Evolutionary conservation across 2,888 invertebrate genomes (phyloP), one percentile per base, ranked within the genome.

Genomic region (Diachrysia chrysitis): DNA sequence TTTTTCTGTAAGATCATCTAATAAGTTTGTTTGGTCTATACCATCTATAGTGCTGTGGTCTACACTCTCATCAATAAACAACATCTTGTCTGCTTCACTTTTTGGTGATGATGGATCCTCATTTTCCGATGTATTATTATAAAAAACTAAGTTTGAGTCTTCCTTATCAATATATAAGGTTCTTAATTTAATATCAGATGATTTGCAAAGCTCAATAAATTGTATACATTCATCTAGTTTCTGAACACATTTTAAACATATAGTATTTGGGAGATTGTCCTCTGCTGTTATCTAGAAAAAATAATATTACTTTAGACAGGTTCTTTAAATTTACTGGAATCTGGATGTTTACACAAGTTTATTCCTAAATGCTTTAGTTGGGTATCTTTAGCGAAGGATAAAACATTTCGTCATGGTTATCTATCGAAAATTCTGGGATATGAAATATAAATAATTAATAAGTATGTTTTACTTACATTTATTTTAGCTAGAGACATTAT

Each of bases 401-500:
- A 29, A 7, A 7, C 29, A 29, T 29, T 29, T 29, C 29, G 29
- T 4, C 29, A 29, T 29, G 29, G 29, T 29, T 7, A 7, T 4
- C 6, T 29, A 29, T 29, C 6, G 29, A 29, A 29, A 7, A 32
- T 32, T 10, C 9, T 32, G 10, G 10, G 32, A 32, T 32, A 32
- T n/a, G 9, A 56, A 54, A 16, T n/a, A n/a, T n/a, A n/a, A n/a
- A n/a, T n/a, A n/a, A n/a, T n/a, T n/a, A n/a, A n/a, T 1, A 56
- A 46, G 17, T 42, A 19, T 17, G 2, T 32, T 32, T 32, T 61
- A 86, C 90, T 87, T 78, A 94, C 94, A 63, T 88, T 72, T 73
- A 94, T 75, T 80, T 91, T 90, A 2, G 93, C 82, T 67, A 95
- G 58, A 55, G 87, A 83, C 88, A 91, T 91, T 70, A 94, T 82